These are phyloP conservation scores for Araneus ventricosus DNA, from an alignment of 1,140 invertebrate genomes.

Conservation along the genomic window DNA sequence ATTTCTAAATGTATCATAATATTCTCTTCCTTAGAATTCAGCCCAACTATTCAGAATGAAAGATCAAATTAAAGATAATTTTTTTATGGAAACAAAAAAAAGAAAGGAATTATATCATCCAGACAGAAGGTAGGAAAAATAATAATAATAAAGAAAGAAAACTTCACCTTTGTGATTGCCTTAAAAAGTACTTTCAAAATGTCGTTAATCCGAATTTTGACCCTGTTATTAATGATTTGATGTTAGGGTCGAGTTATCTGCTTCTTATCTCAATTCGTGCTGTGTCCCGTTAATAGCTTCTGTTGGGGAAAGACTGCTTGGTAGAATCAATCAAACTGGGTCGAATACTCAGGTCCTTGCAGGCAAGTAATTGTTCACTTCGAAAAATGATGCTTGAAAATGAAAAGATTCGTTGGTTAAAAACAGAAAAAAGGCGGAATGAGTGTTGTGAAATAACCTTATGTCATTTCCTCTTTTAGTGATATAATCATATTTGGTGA, in stretches of 20 bases:
- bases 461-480: conserved; percentile 45
- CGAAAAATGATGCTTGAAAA: background rate
- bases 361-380: background rate
- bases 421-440: conserved; percentile 25
- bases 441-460: conserved; percentile 48
- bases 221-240: conserved; percentile 69
- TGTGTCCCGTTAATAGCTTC: conserved; percentile 68
- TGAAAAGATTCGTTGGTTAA: background rate
- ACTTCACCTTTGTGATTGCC: conserved; percentile 16
- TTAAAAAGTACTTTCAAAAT: conserved; percentile 39
- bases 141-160: conserved; percentile 1
- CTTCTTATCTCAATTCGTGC: conserved; percentile 65
- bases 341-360: background rate
- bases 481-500: conserved; percentile 26
- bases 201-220: conserved; percentile 68
- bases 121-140: background rate
- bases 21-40: conserved; percentile 38
- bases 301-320: conserved; percentile 9
- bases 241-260: conserved; percentile 53
- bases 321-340: conserved; percentile 57
- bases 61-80: conserved; percentile 30
- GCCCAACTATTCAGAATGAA: background rate
- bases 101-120: conserved; percentile 11
- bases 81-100: background rate
- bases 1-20: background rate